These are phyloP conservation scores for Phania funesta DNA, from an alignment of 2,888 invertebrate species.

Conservation along the genomic window DNA sequence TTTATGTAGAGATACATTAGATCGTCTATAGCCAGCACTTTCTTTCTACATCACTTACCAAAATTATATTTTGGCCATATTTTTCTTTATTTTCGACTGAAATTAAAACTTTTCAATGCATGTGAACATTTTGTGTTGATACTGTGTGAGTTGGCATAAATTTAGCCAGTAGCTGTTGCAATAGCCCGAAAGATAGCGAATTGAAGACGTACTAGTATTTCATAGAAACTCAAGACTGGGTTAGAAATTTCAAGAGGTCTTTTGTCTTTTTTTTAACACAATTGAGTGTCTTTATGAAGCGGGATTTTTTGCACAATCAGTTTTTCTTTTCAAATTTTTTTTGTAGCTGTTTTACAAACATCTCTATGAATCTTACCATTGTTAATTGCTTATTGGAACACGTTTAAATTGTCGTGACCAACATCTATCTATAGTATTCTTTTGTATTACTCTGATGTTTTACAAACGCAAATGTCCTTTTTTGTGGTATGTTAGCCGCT, in stretches of 20 bases:
- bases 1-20: too few relatives aligned
- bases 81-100: too few relatives aligned
- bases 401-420: slow-evolving; percentile 68
- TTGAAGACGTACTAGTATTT: background rate
- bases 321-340: slow-evolving; percentile 24
- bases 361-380: slow-evolving; percentile 62
- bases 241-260: slow-evolving; percentile 52
- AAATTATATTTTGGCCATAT: too few relatives aligned
- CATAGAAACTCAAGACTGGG: slow-evolving; percentile 7
- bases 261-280: slow-evolving; percentile 55
- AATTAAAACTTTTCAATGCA: background rate
- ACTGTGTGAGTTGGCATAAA: background rate
- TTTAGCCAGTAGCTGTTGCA: background rate
- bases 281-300: slow-evolving; percentile 64
- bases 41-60: too few relatives aligned
- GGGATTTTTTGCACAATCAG: slow-evolving; percentile 45
- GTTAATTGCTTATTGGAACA: slow-evolving; percentile 69
- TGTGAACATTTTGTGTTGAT: background rate
- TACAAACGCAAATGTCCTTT: slow-evolving; percentile 34
- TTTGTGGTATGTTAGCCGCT: slow-evolving; percentile 40
- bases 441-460: too few relatives aligned
- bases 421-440: slow-evolving; percentile 56
- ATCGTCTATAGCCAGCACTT: too few relatives aligned
- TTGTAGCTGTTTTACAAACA: slow-evolving; percentile 36
- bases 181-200: background rate